Conservation (phyloP, 2,797 vertebrate genomes). For the Gymnocypris eckloni region DNA sequence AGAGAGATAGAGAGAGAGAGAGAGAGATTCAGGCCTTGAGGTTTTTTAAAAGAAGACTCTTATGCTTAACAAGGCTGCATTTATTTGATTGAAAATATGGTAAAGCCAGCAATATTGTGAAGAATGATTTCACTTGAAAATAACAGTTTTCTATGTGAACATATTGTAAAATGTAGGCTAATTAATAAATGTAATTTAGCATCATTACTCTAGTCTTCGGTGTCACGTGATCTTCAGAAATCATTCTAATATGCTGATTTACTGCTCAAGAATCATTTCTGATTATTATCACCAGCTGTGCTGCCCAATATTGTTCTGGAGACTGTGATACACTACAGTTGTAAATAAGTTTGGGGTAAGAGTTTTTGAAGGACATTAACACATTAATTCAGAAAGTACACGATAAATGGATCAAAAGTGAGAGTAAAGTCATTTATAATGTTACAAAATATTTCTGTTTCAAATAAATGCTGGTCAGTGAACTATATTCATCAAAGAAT, state of each 20-base stretch:
- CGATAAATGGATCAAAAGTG: neutral
- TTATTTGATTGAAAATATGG: neutral
- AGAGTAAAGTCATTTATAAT: no score
- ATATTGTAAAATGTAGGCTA: no score
- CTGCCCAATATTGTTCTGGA: neutral
- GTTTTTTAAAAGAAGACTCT: no score
- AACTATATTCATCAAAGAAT: no score
- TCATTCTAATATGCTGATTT: neutral
- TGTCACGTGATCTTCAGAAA: neutral
- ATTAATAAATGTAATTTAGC: neutral
- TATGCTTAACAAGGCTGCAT: neutral
- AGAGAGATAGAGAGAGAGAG: no score
- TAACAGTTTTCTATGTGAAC: no score
- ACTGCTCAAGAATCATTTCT: neutral
- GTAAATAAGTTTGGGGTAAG: neutral
- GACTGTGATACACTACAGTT: neutral
- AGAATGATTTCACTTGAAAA: neutral
- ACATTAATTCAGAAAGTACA: neutral
- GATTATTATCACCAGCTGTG: neutral
- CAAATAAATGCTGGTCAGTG: no score
- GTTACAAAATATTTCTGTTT: no score
- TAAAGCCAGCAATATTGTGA: neutral
- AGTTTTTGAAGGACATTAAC: neutral
- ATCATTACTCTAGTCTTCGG: neutral
- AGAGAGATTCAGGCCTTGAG: no score